Base-by-base conservation (phyloP, 2,113 vertebrate species). In the Murina feae region DNA sequence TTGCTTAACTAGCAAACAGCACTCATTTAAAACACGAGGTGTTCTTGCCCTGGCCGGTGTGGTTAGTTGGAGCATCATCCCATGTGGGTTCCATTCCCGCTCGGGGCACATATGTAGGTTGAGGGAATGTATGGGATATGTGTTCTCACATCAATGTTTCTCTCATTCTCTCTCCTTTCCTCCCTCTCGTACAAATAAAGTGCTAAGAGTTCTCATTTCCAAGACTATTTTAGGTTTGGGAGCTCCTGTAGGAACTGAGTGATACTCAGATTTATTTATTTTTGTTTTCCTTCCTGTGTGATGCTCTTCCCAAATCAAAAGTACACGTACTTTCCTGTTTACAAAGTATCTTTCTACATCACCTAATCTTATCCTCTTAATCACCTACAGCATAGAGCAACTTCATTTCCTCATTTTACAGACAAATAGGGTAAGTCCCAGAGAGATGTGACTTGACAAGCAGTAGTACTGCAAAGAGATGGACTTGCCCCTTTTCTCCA, bases 231-330 rank as follows among this genome's bases (percentile, higher is more conserved):
- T 55, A 94, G 8, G 20, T 39, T 84, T 86, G 75, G 66, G 16
- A 71, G 35, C 9, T 5, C 21, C 28, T 18, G 7, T 75, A 72
- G 21, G 30, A 69, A 74, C 37, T 72, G 68, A 68, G 20, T 71
- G 51, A 75, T 84, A 42, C 39, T 88, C 82, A 78, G 35, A 47
- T 25, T 10, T 39, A 80, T 28, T 68, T 17, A 47, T 49, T 85
- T 92, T 91, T 91, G 32, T 44, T 89, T 94, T 66, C n/a, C 21
- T 69, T 85, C n/a, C 72, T 75, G 21, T 84, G 49, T 55, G 68
- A 68, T 20, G 55, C 42, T 90, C 35, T 89, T 93, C 74, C 72
- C 47, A 89, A 92, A 83, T 12, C 32, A 58, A 92, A 87, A 92
- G 6, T 65, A 78, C 60, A 84, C 95, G 35, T 16, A 83, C 51